phyloP scores from a whole-genome alignment of 2,888 invertebrate genomes.

The Xiphydria camelus region DNA sequence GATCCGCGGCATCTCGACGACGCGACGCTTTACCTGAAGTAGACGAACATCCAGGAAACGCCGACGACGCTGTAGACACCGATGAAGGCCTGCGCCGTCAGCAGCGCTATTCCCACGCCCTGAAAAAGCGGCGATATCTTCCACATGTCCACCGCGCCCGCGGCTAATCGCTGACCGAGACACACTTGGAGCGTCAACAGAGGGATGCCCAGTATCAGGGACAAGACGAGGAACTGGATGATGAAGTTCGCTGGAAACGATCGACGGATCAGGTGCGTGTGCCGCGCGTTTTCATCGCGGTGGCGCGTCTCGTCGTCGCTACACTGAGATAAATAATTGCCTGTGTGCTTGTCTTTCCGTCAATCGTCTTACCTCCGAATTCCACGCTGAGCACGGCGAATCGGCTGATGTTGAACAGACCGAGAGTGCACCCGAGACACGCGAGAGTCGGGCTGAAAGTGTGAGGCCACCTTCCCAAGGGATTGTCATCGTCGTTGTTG shows the following conservation, averaged over 20 bases:
- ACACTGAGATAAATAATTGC: too few relatives aligned
- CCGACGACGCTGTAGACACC: constrained; percentile 88
- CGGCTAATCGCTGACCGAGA: constrained; percentile 80
- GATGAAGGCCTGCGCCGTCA: constrained; percentile 77
- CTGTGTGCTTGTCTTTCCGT: not conserved
- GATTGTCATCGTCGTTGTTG: constrained; percentile 59
- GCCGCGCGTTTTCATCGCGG: too few relatives aligned
- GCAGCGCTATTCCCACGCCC: constrained; percentile 83
- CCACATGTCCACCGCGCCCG: constrained; percentile 92
- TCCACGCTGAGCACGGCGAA: constrained; percentile 85
- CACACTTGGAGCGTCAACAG: constrained; percentile 83
- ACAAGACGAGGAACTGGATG: constrained; percentile 83
- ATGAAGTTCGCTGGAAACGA: constrained; percentile 76
- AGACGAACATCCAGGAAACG: constrained; percentile 89
- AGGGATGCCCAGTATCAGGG: constrained; percentile 81
- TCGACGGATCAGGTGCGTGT: too few relatives aligned
- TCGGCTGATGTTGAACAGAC: constrained; percentile 85
- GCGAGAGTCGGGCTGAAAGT: constrained; percentile 79
- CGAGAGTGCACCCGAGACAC: constrained; percentile 82
- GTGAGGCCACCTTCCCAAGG: constrained; percentile 70
- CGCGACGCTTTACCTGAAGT: constrained; percentile 61
- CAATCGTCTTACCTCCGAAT: constrained; percentile 71
- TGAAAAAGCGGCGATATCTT: constrained; percentile 88
- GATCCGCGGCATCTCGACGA: too few relatives aligned
- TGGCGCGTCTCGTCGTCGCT: too few relatives aligned